A percentile compares a stretch with the other conserved stretches of the same genome.
Conservation (phyloP, 2,797 vertebrate genomes). For the Lacerta bilineata region DNA sequence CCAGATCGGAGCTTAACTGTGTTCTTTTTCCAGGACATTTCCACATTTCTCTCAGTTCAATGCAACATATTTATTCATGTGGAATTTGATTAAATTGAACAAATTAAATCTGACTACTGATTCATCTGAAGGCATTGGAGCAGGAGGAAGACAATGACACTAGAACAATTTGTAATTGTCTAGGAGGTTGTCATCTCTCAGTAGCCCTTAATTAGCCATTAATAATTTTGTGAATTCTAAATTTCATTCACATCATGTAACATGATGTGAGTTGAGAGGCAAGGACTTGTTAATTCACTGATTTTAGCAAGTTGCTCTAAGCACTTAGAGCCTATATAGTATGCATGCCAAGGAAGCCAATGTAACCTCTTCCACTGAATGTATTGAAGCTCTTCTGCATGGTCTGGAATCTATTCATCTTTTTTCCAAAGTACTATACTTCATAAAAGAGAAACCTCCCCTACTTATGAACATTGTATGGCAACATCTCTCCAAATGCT, state of each 20-base stretch:
- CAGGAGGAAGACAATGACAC: constrained; percentile 48
- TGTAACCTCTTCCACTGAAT: rapidly evolving
- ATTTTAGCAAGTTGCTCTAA: constrained; percentile 50
- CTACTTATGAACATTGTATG: constrained; percentile 6
- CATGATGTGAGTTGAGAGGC: constrained; percentile 46
- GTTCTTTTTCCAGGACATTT: constrained; percentile 57
- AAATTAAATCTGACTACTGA: constrained; percentile 70
- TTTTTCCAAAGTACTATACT: background rate
- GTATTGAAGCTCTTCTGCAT: background rate
- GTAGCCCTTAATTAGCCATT: constrained; percentile 60
- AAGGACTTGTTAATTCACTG: background rate
- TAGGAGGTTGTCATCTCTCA: constrained; percentile 50
- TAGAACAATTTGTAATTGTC: constrained; percentile 57
- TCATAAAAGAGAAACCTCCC: constrained; percentile 13
- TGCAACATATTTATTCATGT: constrained; percentile 63
- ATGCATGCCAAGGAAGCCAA: background rate
- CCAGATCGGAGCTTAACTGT: constrained; percentile 48
- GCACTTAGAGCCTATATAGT: background rate
- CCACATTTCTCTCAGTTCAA: constrained; percentile 52
- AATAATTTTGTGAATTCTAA: constrained; percentile 67
- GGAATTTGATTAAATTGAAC: constrained; percentile 66
- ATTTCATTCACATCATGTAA: constrained; percentile 44
- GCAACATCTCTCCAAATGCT: constrained; percentile 2
- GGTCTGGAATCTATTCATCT: constrained; percentile 1
- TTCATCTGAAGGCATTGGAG: constrained; percentile 54